Conservation (phyloP, 2,888 invertebrate species). For the Drosophila infuscata region DNA sequence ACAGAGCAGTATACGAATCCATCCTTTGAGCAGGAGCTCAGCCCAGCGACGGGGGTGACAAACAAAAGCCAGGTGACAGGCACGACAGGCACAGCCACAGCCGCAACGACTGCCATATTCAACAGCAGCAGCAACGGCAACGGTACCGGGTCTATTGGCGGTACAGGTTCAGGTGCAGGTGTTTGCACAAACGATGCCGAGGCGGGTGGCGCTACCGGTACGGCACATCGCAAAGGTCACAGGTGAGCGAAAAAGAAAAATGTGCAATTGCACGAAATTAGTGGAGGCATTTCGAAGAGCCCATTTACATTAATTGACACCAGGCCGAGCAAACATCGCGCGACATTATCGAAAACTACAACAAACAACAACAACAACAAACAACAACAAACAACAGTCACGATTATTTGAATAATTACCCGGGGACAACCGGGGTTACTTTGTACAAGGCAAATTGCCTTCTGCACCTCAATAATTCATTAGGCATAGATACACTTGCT, state of each 20-base stretch:
- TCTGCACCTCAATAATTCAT: slow-evolving; percentile 65
- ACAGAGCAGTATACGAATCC: slow-evolving; percentile 79
- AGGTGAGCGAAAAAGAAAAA: slow-evolving; percentile 85
- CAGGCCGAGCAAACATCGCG: slow-evolving; percentile 40
- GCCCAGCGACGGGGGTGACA: slow-evolving; percentile 15
- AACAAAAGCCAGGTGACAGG: slow-evolving; percentile 31
- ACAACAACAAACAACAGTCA: slow-evolving; percentile 9
- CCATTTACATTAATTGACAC: slow-evolving; percentile 69
- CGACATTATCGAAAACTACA: slow-evolving; percentile 20
- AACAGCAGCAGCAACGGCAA: not conserved
- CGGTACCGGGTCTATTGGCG: slow-evolving; percentile 13
- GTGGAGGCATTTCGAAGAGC: slow-evolving; percentile 24
- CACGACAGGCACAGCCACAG: slow-evolving; percentile 13
- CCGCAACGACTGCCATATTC: slow-evolving; percentile 15
- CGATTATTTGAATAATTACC: slow-evolving; percentile 53
- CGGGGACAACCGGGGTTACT: not conserved
- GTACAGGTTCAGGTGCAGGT: slow-evolving; percentile 22
- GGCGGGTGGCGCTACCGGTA: slow-evolving; percentile 77
- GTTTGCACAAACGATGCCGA: slow-evolving; percentile 56
- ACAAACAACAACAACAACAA: not conserved
- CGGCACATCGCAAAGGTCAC: slow-evolving; percentile 88
- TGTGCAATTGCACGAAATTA: slow-evolving; percentile 60
- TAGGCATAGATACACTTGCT: slow-evolving; percentile 30
- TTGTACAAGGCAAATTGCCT: slow-evolving; percentile 9
- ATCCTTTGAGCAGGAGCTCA: slow-evolving; percentile 77